Conservation (phyloP, 92 coral and sea anemone species). For the Zoanthus gigantus region DNA sequence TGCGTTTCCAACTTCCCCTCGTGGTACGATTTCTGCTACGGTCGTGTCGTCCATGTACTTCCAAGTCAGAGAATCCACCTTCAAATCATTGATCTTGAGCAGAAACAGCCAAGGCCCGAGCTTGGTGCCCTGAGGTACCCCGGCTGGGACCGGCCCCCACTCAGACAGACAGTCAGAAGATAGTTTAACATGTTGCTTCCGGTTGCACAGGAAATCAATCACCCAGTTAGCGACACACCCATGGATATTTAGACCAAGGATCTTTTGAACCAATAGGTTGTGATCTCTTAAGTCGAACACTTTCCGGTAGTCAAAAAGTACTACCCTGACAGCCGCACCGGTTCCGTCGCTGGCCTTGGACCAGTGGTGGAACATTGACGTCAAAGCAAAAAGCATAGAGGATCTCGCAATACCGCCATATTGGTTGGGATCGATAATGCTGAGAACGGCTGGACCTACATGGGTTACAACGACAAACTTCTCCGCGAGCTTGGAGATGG, state of each 20-base stretch:
- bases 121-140: too few species aligned
- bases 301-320: not conserved
- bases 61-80: too few species aligned
- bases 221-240: constrained; percentile 21
- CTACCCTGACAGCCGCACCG: constrained; percentile 9
- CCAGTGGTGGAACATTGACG: constrained; percentile 8
- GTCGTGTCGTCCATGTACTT: too few species aligned
- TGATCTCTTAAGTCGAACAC: not conserved
- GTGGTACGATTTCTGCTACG: too few species aligned
- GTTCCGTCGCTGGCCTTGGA: too few species aligned
- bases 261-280: constrained; percentile 21
- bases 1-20: too few species aligned
- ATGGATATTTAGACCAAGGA: constrained; percentile 2
- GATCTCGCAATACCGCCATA: constrained; percentile 6
- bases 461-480: constrained; percentile 23
- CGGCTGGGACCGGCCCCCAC: too few species aligned
- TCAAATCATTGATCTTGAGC: too few species aligned
- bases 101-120: too few species aligned
- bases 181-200: not conserved
- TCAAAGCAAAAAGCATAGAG: constrained; percentile 8
- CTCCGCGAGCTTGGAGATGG: not conserved
- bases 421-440: constrained; percentile 18
- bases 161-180: too few species aligned
- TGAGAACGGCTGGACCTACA: constrained; percentile 28
- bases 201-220: constrained; percentile 29